phyloP scores from a whole-genome alignment of 2,113 vertebrate species.

The Callocephalon fimbriatum region DNA sequence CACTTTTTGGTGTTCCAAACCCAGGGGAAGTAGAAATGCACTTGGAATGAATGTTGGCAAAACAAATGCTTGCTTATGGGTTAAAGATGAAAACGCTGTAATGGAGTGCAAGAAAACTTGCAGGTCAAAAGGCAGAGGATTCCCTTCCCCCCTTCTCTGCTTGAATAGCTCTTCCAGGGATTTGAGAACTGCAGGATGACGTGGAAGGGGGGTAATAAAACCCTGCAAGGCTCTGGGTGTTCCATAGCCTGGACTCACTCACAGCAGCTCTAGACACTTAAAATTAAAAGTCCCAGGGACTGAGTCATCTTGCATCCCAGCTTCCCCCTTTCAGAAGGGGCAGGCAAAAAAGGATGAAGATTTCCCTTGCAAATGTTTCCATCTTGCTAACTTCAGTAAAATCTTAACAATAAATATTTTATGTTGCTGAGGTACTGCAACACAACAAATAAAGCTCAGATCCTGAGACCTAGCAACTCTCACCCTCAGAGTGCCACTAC shows the following conservation, averaged over 20 bases:
- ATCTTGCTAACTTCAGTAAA: neutral
- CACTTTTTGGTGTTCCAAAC: neutral
- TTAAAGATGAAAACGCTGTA: neutral
- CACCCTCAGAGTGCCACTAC: neutral
- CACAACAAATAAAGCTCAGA: neutral
- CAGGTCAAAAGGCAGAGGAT: conserved; percentile 27
- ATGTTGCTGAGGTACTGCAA: neutral
- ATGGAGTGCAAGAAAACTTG: neutral
- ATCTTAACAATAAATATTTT: neutral
- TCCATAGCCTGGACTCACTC: conserved; percentile 21
- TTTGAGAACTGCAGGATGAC: conserved; percentile 56
- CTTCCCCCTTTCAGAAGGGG: neutral
- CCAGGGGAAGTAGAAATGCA: neutral
- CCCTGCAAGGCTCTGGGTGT: neutral
- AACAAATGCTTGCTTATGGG: neutral
- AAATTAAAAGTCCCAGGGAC: conserved; percentile 62
- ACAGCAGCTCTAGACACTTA: neutral
- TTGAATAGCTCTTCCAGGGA: conserved; percentile 44
- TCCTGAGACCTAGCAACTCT: neutral
- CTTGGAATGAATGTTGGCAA: neutral
- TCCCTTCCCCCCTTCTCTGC: conserved; percentile 42
- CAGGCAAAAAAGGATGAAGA: neutral
- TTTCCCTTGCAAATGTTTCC: neutral
- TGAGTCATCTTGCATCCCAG: neutral
- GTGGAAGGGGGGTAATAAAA: conserved; percentile 67